Evolutionary conservation across 2,113 vertebrate species (phyloP).

Genomic region (Brachypodius melanocephalos): DNA sequence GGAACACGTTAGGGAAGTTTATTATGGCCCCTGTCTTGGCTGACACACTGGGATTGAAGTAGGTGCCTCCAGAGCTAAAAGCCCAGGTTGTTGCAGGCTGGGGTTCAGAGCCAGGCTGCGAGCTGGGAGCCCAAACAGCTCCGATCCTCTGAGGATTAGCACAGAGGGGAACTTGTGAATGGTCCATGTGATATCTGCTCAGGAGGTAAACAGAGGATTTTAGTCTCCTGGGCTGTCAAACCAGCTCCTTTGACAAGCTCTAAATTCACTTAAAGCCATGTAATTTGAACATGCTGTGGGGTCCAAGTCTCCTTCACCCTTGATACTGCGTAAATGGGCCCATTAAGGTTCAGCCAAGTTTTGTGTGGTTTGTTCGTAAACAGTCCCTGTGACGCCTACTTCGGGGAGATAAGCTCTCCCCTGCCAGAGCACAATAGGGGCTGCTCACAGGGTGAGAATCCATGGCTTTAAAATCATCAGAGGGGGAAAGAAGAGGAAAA

Average conservation of each 20-base stretch:
- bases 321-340: conserved; percentile 46
- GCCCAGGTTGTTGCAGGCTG: conserved; percentile 35
- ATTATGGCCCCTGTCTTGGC: conserved; percentile 33
- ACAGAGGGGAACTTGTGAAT: conserved; percentile 56
- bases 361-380: conserved; percentile 34
- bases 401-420: conserved; percentile 8
- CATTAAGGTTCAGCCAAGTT: conserved; percentile 64
- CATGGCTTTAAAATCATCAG: not conserved
- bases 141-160: not conserved
- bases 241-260: conserved; percentile 48
- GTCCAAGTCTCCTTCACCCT: conserved; percentile 54
- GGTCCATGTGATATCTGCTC: conserved; percentile 51
- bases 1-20: conserved; percentile 43
- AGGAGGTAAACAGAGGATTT: conserved; percentile 63
- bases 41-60: not conserved
- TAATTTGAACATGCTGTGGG: conserved; percentile 63
- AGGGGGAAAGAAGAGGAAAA: not conserved
- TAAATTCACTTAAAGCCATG: conserved; percentile 58
- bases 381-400: not conserved
- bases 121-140: not conserved
- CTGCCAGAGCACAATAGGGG: conserved; percentile 14
- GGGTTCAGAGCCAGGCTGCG: conserved; percentile 8
- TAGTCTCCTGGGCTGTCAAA: conserved; percentile 61
- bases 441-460: not conserved
- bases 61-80: conserved; percentile 49